A percentile compares a stretch with the other conserved stretches of the same genome.
Conservation (phyloP, 2,113 vertebrate species). For the Neogale vison region DNA sequence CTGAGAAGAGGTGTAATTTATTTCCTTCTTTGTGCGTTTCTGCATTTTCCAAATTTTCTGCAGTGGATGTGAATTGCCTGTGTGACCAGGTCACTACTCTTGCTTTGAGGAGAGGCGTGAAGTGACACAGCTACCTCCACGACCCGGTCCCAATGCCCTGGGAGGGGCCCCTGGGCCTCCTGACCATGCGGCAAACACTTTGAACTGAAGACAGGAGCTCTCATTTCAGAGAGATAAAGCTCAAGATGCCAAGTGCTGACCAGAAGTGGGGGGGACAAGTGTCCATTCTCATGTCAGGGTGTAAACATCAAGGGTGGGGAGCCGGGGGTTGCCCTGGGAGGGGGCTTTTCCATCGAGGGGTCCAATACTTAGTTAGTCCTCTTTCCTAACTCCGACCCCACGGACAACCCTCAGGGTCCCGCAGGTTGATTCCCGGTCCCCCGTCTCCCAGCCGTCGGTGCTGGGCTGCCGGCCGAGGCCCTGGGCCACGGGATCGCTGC, state of each 20-base stretch:
- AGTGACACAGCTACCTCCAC: neutral
- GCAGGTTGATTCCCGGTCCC: neutral
- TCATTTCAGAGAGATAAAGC: neutral
- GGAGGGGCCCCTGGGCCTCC: neutral
- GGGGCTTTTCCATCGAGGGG: neutral
- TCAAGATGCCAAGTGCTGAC: neutral
- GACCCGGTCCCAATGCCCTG: neutral
- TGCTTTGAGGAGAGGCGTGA: neutral
- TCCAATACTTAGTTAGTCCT: neutral
- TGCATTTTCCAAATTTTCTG: slow-evolving; percentile 43
- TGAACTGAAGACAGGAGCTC: neutral
- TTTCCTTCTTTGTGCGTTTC: slow-evolving; percentile 39
- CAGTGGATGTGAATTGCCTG: neutral
- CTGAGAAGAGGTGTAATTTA: slow-evolving; percentile 36
- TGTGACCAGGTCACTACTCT: neutral
- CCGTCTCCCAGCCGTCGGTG: rapidly evolving
- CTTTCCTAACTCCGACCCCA: neutral
- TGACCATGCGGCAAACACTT: neutral
- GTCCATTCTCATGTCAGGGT: neutral
- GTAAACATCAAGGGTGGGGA: neutral
- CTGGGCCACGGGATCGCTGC: rapidly evolving
- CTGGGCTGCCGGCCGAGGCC: rapidly evolving
- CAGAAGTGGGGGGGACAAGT: neutral
- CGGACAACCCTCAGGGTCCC: rapidly evolving
- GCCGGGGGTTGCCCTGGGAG: neutral